These are phyloP conservation scores for Chloroceryle amazona DNA, from an alignment of 2,797 vertebrate species.

Conservation along the genomic window DNA sequence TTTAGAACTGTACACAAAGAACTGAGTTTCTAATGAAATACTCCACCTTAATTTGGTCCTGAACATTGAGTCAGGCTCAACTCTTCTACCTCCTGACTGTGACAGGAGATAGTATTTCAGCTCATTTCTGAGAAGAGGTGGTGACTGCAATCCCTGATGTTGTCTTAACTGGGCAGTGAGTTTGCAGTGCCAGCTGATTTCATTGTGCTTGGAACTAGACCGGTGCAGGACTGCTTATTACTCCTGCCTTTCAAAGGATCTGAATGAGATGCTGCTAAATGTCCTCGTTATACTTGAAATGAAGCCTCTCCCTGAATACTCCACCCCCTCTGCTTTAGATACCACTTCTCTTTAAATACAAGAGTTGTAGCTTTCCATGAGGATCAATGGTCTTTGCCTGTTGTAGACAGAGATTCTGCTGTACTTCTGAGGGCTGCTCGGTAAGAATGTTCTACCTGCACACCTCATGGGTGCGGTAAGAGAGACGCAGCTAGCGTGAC, in stretches of 20 bases:
- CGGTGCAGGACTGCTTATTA: neutral
- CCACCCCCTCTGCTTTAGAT: neutral
- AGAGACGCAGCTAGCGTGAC: fast-evolving
- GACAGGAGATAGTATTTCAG: neutral
- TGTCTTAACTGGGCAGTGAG: neutral
- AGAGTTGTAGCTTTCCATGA: neutral
- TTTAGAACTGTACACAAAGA: neutral
- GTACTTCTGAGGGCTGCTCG: fast-evolving
- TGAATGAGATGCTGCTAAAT: neutral
- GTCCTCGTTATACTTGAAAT: neutral
- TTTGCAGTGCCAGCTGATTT: neutral
- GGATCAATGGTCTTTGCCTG: neutral
- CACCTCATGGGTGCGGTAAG: neutral
- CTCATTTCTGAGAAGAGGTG: neutral
- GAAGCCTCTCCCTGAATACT: neutral
- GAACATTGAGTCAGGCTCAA: neutral
- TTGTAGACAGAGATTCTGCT: neutral
- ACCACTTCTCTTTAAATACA: neutral
- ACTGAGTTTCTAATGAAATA: neutral
- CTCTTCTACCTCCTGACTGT: neutral
- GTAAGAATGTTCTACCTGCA: neutral
- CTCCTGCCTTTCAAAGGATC: neutral
- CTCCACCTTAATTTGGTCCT: neutral
- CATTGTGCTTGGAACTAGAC: neutral
- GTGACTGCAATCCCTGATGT: too few species aligned